Percentiles rank a stretch among this genome's conserved stretches.
These are phyloP conservation scores for Columbina picui DNA, from an alignment of 2,113 vertebrate genomes.

Conservation along the genomic window DNA sequence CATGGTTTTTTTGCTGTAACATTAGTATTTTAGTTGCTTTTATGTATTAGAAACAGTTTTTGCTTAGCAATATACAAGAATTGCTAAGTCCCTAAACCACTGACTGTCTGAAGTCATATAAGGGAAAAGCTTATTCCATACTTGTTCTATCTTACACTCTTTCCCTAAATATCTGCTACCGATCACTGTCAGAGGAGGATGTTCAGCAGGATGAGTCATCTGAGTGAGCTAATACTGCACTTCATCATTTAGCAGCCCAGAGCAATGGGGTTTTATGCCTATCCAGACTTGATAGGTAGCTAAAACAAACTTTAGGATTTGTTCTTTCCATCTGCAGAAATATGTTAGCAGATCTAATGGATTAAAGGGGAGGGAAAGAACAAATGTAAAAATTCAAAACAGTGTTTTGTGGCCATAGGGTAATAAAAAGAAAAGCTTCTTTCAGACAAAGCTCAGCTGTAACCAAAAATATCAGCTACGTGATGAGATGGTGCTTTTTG, in stretches of 20 bases:
- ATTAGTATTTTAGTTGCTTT: not conserved
- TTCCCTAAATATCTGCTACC: not conserved
- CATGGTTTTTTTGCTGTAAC: not conserved
- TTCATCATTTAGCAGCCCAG: slow-evolving; percentile 5
- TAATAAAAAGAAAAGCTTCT: not conserved
- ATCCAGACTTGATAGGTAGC: not conserved
- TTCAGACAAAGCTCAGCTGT: not conserved
- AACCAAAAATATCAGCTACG: not conserved
- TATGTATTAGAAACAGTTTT: not conserved
- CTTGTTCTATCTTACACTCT: not conserved
- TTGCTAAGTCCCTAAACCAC: not conserved
- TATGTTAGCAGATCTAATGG: not conserved
- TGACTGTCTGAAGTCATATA: not conserved
- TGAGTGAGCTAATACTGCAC: not conserved
- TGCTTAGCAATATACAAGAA: not conserved
- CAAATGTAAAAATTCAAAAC: not conserved
- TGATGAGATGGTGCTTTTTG: not conserved
- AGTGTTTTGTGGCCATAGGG: not conserved
- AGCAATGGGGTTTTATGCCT: not conserved
- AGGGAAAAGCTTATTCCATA: not conserved
- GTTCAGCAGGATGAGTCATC: not conserved
- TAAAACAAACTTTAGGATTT: not conserved
- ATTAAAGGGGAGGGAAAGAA: not conserved
- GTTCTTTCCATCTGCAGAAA: not conserved
- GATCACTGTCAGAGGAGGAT: not conserved